phyloP scores from a whole-genome alignment of 2,797 vertebrate species.

The Hoplostethus mediterraneus region DNA sequence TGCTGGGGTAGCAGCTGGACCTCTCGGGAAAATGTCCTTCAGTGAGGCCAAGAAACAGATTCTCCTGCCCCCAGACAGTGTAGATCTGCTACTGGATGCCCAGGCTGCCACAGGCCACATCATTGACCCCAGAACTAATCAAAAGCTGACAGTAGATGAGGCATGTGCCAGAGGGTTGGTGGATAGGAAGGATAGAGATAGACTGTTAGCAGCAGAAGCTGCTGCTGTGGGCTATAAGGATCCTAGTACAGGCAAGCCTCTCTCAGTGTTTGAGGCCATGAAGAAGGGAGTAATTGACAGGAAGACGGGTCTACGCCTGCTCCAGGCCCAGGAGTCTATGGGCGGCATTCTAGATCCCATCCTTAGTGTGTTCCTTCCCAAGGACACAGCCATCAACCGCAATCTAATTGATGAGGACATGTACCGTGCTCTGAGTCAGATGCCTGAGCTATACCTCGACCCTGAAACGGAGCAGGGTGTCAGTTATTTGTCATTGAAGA shows the following conservation, averaged over 20 bases:
- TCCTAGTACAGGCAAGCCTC: constrained; percentile 25
- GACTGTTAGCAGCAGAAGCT: constrained; percentile 76
- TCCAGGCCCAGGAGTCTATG: constrained; percentile 85
- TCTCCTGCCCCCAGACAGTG: constrained; percentile 82
- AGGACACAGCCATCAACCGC: constrained; percentile 80
- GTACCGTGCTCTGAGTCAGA: constrained; percentile 4
- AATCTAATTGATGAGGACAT: constrained; percentile 63
- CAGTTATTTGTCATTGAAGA: constrained; percentile 72
- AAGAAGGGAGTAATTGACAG: constrained; percentile 90
- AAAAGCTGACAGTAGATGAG: constrained; percentile 71
- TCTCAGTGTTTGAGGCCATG: constrained; percentile 91
- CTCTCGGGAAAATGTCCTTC: constrained; percentile 84
- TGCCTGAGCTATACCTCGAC: constrained; percentile 10
- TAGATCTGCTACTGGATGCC: constrained; percentile 83
- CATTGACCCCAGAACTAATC: constrained; percentile 86
- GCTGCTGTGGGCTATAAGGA: background rate
- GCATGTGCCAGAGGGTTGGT: constrained; percentile 58
- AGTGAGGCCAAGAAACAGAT: constrained; percentile 90
- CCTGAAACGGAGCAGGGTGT: constrained; percentile 74
- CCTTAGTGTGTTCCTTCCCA: background rate
- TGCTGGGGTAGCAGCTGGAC: constrained; percentile 87
- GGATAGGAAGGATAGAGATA: constrained; percentile 44
- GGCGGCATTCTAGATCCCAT: constrained; percentile 67
- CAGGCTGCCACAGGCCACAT: constrained; percentile 91
- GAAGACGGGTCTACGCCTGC: constrained; percentile 87